Conservation (phyloP, 2,888 invertebrate species). For the Vandiemenella viatica region DNA sequence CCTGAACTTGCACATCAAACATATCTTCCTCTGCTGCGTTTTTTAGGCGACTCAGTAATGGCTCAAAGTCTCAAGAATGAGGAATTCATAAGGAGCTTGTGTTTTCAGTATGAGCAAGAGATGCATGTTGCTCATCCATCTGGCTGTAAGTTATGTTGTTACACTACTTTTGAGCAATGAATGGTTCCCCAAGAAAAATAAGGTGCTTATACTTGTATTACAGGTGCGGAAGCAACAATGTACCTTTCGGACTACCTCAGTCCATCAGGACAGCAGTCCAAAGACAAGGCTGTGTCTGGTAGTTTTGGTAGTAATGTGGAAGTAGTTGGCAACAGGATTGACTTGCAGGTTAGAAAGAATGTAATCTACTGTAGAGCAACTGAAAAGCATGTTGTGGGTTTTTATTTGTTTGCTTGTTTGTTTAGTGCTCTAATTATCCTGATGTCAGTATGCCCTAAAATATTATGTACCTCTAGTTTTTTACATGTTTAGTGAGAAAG, state of each 20-base stretch:
- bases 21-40: slow-evolving; percentile 59
- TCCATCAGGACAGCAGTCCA: slow-evolving; percentile 4
- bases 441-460: too few relatives aligned
- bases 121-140: slow-evolving; percentile 21
- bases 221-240: slow-evolving; percentile 11
- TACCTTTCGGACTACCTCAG: slow-evolving; percentile 17
- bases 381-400: neutral
- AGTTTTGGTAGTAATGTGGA: slow-evolving; percentile 73
- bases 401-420: too few relatives aligned
- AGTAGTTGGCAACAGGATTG: slow-evolving; percentile 74
- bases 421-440: neutral
- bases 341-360: slow-evolving; percentile 44
- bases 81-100: slow-evolving; percentile 59
- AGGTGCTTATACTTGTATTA: neutral
- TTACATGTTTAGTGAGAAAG: too few relatives aligned
- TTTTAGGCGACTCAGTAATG: slow-evolving; percentile 54
- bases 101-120: slow-evolving; percentile 53
- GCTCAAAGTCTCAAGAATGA: slow-evolving; percentile 60
- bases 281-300: slow-evolving; percentile 27
- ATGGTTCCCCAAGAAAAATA: neutral
- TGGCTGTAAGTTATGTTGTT: neutral
- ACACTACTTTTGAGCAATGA: neutral
- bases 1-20: slow-evolving; percentile 70
- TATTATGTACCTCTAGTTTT: too few relatives aligned
- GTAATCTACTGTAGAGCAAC: too few relatives aligned